These are phyloP conservation scores for Steatornis caripensis DNA, from an alignment of 2,113 vertebrate species.

Conservation along the genomic window DNA sequence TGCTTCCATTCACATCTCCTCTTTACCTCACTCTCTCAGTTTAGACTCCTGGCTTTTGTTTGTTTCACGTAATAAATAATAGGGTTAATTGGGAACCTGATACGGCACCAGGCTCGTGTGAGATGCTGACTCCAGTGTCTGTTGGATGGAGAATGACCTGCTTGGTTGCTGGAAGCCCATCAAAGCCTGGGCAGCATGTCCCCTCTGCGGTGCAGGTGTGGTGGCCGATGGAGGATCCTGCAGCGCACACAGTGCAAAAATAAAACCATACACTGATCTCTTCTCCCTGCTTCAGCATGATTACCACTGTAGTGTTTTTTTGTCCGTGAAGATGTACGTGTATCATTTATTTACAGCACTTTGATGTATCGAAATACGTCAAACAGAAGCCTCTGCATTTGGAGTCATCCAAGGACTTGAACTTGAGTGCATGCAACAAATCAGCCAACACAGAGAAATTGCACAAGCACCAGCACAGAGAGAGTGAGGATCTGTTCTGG, in stretches of 20 bases:
- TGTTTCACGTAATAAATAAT: background rate
- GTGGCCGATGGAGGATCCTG: background rate
- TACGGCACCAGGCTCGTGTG: background rate
- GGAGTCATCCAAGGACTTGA: background rate
- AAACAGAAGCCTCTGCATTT: rapidly evolving
- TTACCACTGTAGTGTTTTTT: background rate
- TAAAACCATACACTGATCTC: rapidly evolving
- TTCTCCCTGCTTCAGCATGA: background rate
- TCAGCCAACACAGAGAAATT: background rate
- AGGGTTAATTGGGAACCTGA: background rate
- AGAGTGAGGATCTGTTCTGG: rapidly evolving
- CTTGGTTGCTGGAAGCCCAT: background rate
- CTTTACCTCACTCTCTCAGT: background rate
- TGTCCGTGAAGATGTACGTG: rapidly evolving
- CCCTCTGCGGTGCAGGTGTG: rapidly evolving
- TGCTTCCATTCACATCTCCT: background rate
- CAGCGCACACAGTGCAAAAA: rapidly evolving
- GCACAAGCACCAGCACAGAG: background rate
- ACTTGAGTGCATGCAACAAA: background rate
- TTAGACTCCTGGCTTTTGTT: background rate
- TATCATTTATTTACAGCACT: background rate
- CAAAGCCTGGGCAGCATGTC: rapidly evolving
- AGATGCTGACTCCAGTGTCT: rapidly evolving
- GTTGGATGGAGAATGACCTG: background rate
- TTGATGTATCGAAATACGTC: background rate